Evolutionary conservation across 1,140 invertebrate genomes (phyloP), one percentile per base, ranked within the genome.

Genomic region (Hylaeus anthracinus): DNA sequence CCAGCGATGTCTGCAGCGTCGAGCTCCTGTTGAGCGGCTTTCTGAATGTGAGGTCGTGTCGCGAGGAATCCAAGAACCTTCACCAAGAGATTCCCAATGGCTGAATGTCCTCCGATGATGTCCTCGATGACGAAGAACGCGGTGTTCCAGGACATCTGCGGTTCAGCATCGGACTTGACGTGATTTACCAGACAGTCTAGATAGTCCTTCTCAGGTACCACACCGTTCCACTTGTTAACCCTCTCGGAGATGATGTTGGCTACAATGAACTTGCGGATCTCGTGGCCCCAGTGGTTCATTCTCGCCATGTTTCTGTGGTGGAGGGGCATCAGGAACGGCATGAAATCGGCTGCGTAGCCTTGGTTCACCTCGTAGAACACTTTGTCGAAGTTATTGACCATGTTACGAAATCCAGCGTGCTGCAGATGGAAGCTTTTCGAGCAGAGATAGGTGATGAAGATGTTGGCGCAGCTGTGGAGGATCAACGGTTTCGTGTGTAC

Each of bases 361-460:
- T 97, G 96, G 90, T 98, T 98, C 65, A 98, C 97, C 90, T 98
- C 97, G 94, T 96, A 97, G 93, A 98, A 98, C 3, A 98, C 96
- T 72, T 96, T 95, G 87, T 98, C 97, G 88, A 98, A 98, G 83
- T 95, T 95, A 39, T 94, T 88, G 0, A 97, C 95, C 78, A 97
- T 94, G 72, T 95, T 93, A 10, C 91, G 89, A 91, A 97, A 98
- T 3, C 94, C 94, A 0, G 81, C 12, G 85, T 98, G 95, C 6
- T 95, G 94, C 41, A 95, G 94, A 4, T 95, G 94, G 86, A 97
- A 98, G 3, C 96, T 93, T 1, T 94, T 94, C 66, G 96, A 96
- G 92, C 97, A 98, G 94, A 98, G 97, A 91, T 98, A 98, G 60
- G 96, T 95, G 14, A 95, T 94, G 91, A 98, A 98, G 90, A 98